A percentile compares a stretch with the other conserved stretches of the same genome.
phyloP scores from a whole-genome alignment of 2,888 invertebrate genomes.

The Taphrorychus bicolor region DNA sequence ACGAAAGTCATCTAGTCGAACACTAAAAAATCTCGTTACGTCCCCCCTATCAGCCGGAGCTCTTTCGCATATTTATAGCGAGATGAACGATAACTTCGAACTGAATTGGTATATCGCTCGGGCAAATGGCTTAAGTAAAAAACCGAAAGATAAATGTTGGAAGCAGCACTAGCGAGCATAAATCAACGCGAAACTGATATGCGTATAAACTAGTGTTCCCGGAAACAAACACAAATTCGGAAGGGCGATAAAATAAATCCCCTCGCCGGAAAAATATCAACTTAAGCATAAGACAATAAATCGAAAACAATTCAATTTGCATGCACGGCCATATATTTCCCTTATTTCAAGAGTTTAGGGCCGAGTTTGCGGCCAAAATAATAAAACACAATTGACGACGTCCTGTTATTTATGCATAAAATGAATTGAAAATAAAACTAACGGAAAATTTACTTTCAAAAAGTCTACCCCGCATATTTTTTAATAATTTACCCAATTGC shows the following conservation, averaged over 20 bases:
- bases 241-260: slow-evolving; percentile 30
- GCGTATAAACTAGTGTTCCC: slow-evolving; percentile 30
- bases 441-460: too few relatives aligned
- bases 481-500: too few relatives aligned
- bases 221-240: slow-evolving; percentile 32
- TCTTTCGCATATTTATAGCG: background rate
- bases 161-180: slow-evolving; percentile 12
- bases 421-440: too few relatives aligned
- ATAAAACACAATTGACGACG: slow-evolving; percentile 19
- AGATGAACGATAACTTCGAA: background rate
- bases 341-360: slow-evolving; percentile 22
- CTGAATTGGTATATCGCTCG: background rate
- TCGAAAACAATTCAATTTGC: slow-evolving; percentile 34
- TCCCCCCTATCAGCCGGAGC: background rate
- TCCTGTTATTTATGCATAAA: background rate
- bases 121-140: slow-evolving; percentile 3
- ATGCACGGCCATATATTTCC: slow-evolving; percentile 22
- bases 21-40: background rate
- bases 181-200: slow-evolving; percentile 32
- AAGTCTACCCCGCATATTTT: too few relatives aligned
- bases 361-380: slow-evolving; percentile 31
- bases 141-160: slow-evolving; percentile 9
- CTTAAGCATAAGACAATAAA: slow-evolving; percentile 36
- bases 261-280: slow-evolving; percentile 32
- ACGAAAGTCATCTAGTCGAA: too few relatives aligned